Conservation (phyloP, 1,140 invertebrate species). For the Probaryconus sp. region DNA sequence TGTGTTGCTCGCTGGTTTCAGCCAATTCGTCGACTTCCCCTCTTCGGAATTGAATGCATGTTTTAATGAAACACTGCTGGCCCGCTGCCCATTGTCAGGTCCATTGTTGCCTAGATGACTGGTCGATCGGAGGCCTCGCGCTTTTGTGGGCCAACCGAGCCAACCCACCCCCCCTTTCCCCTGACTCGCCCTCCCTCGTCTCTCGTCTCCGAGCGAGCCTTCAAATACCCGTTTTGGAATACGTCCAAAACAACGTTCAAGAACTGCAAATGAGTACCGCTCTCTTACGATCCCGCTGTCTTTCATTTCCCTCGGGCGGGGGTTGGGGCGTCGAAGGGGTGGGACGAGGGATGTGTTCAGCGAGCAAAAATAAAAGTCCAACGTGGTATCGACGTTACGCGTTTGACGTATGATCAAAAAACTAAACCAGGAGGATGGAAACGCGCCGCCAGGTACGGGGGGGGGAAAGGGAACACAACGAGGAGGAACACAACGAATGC, state of each 20-base stretch:
- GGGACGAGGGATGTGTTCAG: constrained; percentile 59
- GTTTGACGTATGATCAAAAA: constrained; percentile 41
- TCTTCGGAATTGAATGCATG: constrained; percentile 70
- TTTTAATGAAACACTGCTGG: constrained; percentile 77
- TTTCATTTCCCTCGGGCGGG: constrained; percentile 41
- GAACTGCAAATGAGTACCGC: constrained; percentile 57
- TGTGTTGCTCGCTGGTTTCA: constrained; percentile 56
- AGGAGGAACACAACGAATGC: too few relatives aligned
- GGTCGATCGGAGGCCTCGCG: constrained; percentile 63
- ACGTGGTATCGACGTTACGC: constrained; percentile 54
- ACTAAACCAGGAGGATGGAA: constrained; percentile 1
- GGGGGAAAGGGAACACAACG: neutral
- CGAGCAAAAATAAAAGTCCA: constrained; percentile 55
- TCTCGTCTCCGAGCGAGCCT: constrained; percentile 28
- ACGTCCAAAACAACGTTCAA: constrained; percentile 62
- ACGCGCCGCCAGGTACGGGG: neutral
- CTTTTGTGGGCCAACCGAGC: constrained; percentile 58
- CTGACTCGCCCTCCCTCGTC: constrained; percentile 37
- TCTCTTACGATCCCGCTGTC: constrained; percentile 30
- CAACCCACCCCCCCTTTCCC: constrained; percentile 48
- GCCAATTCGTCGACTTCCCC: constrained; percentile 63
- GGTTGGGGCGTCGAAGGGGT: too few relatives aligned
- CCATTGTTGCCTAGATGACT: constrained; percentile 68
- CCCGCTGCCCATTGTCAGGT: constrained; percentile 74
- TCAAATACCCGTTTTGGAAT: constrained; percentile 52